A percentile compares a stretch with the other conserved stretches of the same genome.
These are phyloP conservation scores for Megalops atlanticus DNA, from an alignment of 2,113 vertebrate genomes.

Conservation along the genomic window DNA sequence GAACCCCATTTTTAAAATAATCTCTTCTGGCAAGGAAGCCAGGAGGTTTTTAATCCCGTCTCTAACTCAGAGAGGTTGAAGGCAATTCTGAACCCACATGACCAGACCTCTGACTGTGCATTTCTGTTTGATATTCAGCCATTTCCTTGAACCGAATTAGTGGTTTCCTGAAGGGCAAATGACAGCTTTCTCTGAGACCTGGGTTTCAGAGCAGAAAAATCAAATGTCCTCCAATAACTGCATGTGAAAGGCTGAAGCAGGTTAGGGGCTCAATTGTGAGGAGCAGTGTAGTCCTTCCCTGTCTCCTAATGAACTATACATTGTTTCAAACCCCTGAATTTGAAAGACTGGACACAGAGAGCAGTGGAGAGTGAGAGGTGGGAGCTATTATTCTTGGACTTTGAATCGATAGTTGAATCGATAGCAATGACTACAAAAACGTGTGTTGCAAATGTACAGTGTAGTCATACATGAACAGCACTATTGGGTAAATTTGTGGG, in stretches of 20 bases:
- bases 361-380: neutral
- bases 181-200: neutral
- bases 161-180: constrained; percentile 21
- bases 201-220: neutral
- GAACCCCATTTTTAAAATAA: neutral
- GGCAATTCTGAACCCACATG: constrained; percentile 22
- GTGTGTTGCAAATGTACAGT: neutral
- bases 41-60: neutral
- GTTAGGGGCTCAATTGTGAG: neutral
- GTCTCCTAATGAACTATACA: neutral
- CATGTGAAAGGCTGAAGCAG: neutral
- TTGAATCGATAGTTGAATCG: neutral
- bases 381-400: neutral
- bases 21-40: neutral
- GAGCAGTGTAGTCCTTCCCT: neutral
- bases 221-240: neutral
- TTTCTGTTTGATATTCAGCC: constrained; percentile 31
- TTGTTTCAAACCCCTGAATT: neutral
- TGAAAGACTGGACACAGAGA: too few species aligned
- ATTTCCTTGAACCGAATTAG: constrained; percentile 29
- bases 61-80: constrained; percentile 10
- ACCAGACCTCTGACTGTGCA: constrained; percentile 8
- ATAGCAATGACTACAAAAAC: neutral
- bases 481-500: neutral
- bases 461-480: neutral